Base-by-base conservation (phyloP, 2,113 vertebrate genomes). In the Esox niger region DNA sequence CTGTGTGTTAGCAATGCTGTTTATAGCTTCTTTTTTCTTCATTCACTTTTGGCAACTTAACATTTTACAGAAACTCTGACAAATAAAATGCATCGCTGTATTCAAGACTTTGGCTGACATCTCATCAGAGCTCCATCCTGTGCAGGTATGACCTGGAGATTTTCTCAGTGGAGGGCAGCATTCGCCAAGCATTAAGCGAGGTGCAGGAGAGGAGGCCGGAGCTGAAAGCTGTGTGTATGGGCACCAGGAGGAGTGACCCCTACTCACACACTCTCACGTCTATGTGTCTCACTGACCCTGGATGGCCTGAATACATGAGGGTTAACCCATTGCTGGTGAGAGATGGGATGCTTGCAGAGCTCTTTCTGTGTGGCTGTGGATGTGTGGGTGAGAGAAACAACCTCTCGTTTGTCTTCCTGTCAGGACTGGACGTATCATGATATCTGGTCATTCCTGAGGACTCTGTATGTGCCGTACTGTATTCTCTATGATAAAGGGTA, bases 381-480 rank as follows among this genome's bases (percentile, higher is more conserved):
- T 11, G 17, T 6, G 27, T 31, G 13, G 7, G 11, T 59, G n/a
- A n/a, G n/a, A n/a, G n/a, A n/a, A n/a, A n/a, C 20, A 63, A 26
- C 3, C 21, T 38, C 56, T 23, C 68, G n/a, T 76, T 29, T 62
- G 26, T 60, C 25, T 54, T n/a, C 4, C 61, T 59, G 17, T 66
- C 79, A 99, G 97, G 95, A 98, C 84, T 99, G 97, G 97, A 94
- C 91, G 0, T 99, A 98, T 80, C 93, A 94, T 32, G 94, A 99
- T 82, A 96, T 99, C 87, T 99, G 97, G 97, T 89, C 89, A 0
- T 98, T 98, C 66, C 82, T 98, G 55, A 94, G 96, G 46, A 92
- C 88, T 0, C 86, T 98, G 1, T 94, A 93, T 2, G 88, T 99
- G 20, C 96, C 96, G 0, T 99, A 99, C 90, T 98, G 97, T 29